These are phyloP conservation scores for Fregata magnificens DNA, from an alignment of 2,113 vertebrate species.

Conservation along the genomic window DNA sequence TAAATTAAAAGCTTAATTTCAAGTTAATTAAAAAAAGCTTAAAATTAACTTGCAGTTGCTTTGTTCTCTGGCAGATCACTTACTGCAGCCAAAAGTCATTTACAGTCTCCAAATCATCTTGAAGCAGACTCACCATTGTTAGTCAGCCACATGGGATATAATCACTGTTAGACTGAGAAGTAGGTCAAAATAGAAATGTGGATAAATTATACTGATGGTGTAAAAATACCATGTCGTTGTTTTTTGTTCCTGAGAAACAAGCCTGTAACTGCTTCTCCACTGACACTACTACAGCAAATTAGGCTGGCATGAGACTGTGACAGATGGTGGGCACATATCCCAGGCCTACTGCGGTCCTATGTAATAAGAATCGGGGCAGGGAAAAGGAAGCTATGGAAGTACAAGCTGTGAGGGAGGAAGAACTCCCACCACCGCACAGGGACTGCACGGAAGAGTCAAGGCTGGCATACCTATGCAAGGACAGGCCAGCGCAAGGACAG, in stretches of 20 bases:
- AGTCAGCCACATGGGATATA: neutral
- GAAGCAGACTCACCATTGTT: neutral
- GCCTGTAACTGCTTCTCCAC: neutral
- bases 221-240: neutral
- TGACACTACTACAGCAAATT: neutral
- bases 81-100: neutral
- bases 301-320: neutral
- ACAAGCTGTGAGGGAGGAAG: neutral
- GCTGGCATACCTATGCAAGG: neutral
- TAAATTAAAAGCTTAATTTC: slow-evolving; percentile 1
- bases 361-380: neutral
- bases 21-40: slow-evolving; percentile 1
- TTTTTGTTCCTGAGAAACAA: slow-evolving; percentile 19
- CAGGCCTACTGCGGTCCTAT: neutral
- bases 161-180: slow-evolving; percentile 20
- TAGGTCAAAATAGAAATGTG: slow-evolving; percentile 2
- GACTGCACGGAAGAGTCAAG: neutral
- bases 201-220: neutral
- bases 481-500: neutral
- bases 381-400: neutral
- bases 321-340: slow-evolving; percentile 29
- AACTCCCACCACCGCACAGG: neutral
- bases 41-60: neutral
- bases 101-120: neutral
- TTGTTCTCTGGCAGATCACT: slow-evolving; percentile 19